Evolutionary conservation across 2,113 vertebrate species (phyloP).

Genomic region (Pangasianodon hypophthalmus): DNA sequence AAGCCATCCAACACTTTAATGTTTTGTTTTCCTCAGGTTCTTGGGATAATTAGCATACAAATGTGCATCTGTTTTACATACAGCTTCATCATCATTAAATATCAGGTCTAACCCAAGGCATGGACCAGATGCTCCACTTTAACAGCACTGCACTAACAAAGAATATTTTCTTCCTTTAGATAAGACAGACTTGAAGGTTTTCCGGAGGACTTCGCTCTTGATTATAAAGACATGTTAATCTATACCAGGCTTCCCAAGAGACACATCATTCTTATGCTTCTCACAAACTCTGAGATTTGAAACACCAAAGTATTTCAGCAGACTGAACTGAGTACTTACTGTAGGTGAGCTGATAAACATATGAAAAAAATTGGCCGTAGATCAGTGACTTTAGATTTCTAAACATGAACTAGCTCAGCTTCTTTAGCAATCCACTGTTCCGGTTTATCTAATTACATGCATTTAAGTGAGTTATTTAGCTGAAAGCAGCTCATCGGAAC

Average conservation of each 20-base stretch:
- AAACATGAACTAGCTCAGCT: neutral
- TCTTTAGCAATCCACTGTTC: neutral
- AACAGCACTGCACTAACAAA: conserved; percentile 29
- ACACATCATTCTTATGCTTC: neutral
- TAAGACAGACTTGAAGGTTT: conserved; percentile 14
- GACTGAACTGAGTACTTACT: neutral
- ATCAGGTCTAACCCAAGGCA: conserved; percentile 55
- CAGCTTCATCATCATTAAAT: conserved; percentile 48
- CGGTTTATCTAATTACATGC: neutral
- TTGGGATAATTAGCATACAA: conserved; percentile 10
- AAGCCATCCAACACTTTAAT: conserved; percentile 18
- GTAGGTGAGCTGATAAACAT: neutral
- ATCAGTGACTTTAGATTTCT: conserved; percentile 4
- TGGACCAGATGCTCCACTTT: conserved; percentile 44
- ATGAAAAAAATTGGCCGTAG: neutral
- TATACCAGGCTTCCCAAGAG: neutral
- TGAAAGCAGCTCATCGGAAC: neutral
- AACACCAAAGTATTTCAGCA: neutral
- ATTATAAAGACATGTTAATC: neutral
- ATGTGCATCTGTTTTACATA: conserved; percentile 38
- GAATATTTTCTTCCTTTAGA: conserved; percentile 33
- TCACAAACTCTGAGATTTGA: neutral
- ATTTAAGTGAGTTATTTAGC: neutral
- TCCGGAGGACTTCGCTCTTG: neutral
- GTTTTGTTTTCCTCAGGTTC: conserved; percentile 28